Conservation (phyloP, 2,797 vertebrate genomes). For the Siniperca undulata region DNA sequence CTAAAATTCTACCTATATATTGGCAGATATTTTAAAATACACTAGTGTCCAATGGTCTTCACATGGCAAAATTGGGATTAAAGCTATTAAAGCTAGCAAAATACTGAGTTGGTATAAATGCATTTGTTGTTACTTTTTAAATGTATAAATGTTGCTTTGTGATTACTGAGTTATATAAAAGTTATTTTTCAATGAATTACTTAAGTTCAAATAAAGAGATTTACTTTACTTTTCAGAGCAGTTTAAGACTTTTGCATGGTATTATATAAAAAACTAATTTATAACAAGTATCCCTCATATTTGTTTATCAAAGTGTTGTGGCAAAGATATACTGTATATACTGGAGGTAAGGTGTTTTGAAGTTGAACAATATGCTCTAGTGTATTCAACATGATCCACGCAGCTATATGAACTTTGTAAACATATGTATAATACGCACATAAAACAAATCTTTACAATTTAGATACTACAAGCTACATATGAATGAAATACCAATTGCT, state of each 20-base stretch:
- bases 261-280: not conserved
- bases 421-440: not conserved
- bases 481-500: constrained; percentile 37
- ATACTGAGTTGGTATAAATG: not conserved
- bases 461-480: not conserved
- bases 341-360: not conserved
- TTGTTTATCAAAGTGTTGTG: not conserved
- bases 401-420: not conserved
- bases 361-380: not conserved
- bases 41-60: not conserved
- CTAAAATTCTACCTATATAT: not conserved
- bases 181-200: not conserved
- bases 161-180: not conserved
- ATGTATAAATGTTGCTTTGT: not conserved
- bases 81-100: not conserved
- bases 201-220: not conserved
- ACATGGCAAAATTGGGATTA: not conserved
- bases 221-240: constrained; percentile 2
- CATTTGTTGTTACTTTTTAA: not conserved
- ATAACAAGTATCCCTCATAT: not conserved
- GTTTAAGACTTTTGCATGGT: not conserved
- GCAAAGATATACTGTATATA: not conserved
- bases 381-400: not conserved
- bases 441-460: not conserved
- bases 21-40: not conserved